Base-by-base conservation (phyloP, 2,113 vertebrate species). In the Hemibagrus wyckioides region DNA sequence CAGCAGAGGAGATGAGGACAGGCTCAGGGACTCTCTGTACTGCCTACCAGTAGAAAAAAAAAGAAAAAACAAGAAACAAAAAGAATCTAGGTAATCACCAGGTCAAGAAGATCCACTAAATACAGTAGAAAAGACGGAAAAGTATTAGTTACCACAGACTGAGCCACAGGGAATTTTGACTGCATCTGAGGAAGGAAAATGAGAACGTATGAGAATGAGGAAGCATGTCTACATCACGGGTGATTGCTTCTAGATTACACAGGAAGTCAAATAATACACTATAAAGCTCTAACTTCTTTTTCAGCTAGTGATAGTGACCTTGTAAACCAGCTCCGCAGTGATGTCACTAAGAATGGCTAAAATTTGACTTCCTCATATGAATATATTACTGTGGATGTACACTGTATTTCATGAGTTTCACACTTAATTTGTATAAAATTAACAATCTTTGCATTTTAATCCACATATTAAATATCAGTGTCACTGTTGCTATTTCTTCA, bases 91-190 rank as follows among this genome's bases (percentile, higher is more conserved):
- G 10, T 56, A 9, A 80, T 59, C 23, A 80, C 13, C 50, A 56
- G 19, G n/a, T 33, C 36, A 25, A 56, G 30, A 41, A 52, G 25
- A 44, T 3, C 3, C 39, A 63, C 19, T 39, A 41, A 61, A 52
- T n/a, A 10, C 19, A 52, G 71, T 5, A 44, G 14, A 84, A 61
- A n/a, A 71, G 28, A 73, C 9, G 28, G 79, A 41, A 80, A 2
- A 85, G 44, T 83, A 86, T 83, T 41, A 39, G 91, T 94, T 95
- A 98, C 97, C 96, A 94, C 81, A 2, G 93, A 92, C 90, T 94
- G 95, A 1, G 92, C 91, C 73, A 90, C 80, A 63, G 87, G 86
- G 0, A 87, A 90, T 17, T 91, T 86, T 14, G 95, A 92, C 91
- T 93, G 94, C 95, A 96, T 95, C 97, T 98, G 92, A 4, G 30